A percentile compares a stretch with the other conserved stretches of the same genome.
These are phyloP conservation scores for Drosophila borborema DNA, from an alignment of 2,888 invertebrate species.

Conservation along the genomic window DNA sequence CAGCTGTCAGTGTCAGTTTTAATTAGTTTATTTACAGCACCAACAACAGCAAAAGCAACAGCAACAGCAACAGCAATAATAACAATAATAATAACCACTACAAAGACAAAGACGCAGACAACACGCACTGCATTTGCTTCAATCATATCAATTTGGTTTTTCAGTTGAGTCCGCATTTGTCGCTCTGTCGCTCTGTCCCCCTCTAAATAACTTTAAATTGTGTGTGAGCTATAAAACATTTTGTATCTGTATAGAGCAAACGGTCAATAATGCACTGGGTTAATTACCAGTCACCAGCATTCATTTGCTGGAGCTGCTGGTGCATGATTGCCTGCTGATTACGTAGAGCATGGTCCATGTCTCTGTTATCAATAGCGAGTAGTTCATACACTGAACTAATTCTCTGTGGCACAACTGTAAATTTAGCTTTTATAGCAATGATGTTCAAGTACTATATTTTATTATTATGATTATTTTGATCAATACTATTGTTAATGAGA, in stretches of 20 bases:
- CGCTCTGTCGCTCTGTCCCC: conserved; percentile 21
- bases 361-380: conserved; percentile 50
- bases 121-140: conserved; percentile 53
- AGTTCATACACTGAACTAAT: conserved; percentile 15
- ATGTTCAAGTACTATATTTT: not conserved
- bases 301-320: conserved; percentile 34
- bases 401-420: not conserved
- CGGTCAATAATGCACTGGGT: conserved; percentile 78
- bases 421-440: not conserved
- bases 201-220: conserved; percentile 65
- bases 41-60: conserved; percentile 34
- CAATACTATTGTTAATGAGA: too few species aligned
- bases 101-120: conserved; percentile 44
- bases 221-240: conserved; percentile 38
- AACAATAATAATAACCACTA: conserved; percentile 40
- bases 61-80: conserved; percentile 19
- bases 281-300: conserved; percentile 73
- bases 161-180: conserved; percentile 29
- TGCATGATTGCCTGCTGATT: conserved; percentile 45
- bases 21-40: conserved; percentile 80
- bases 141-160: conserved; percentile 74
- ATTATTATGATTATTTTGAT: not conserved
- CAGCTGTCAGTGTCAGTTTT: conserved; percentile 82
- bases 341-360: conserved; percentile 41
- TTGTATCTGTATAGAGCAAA: conserved; percentile 36